Percentiles rank a stretch among this genome's conserved stretches.
These are phyloP conservation scores for Drosophila diplacantha DNA, from an alignment of 2,888 invertebrate species.

Conservation along the genomic window DNA sequence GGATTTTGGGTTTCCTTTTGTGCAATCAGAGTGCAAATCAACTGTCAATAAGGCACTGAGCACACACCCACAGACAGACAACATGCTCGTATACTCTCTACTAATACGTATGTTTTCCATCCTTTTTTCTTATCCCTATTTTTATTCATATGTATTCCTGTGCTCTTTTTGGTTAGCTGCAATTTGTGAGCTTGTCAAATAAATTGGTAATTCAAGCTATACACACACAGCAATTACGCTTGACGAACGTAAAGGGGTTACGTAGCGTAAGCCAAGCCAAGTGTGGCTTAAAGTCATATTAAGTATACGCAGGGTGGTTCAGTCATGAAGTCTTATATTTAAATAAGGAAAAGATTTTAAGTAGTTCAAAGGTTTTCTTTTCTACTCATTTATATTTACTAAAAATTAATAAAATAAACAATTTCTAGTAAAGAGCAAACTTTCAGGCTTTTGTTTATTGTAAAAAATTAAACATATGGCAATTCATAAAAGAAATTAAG, in stretches of 20 bases:
- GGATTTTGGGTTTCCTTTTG: constrained; percentile 55
- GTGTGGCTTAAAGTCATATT: constrained; percentile 8
- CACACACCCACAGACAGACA: constrained; percentile 11
- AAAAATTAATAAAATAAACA: too few species aligned
- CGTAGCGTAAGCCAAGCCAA: constrained; percentile 13
- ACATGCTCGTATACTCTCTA: constrained; percentile 2
- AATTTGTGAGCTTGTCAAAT: constrained; percentile 38
- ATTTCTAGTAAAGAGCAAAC: too few species aligned
- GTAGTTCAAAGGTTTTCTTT: background rate
- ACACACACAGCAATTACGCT: constrained; percentile 43
- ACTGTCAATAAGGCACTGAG: constrained; percentile 59
- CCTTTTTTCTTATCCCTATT: constrained; percentile 12
- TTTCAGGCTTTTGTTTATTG: too few species aligned
- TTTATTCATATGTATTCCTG: constrained; percentile 21
- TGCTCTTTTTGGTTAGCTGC: constrained; percentile 8
- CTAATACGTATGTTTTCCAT: background rate
- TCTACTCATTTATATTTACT: too few species aligned
- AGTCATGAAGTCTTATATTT: background rate
- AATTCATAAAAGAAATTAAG: too few species aligned
- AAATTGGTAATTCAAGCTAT: constrained; percentile 44
- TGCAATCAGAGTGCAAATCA: constrained; percentile 65
- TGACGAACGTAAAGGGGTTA: constrained; percentile 23
- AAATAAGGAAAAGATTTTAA: background rate
- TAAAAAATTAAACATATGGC: too few species aligned
- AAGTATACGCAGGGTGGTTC: constrained; percentile 16